Percentiles rank a stretch among this genome's conserved stretches.
These are phyloP conservation scores for Thunnus maccoyii DNA, from an alignment of 2,113 vertebrate genomes.

Conservation along the genomic window DNA sequence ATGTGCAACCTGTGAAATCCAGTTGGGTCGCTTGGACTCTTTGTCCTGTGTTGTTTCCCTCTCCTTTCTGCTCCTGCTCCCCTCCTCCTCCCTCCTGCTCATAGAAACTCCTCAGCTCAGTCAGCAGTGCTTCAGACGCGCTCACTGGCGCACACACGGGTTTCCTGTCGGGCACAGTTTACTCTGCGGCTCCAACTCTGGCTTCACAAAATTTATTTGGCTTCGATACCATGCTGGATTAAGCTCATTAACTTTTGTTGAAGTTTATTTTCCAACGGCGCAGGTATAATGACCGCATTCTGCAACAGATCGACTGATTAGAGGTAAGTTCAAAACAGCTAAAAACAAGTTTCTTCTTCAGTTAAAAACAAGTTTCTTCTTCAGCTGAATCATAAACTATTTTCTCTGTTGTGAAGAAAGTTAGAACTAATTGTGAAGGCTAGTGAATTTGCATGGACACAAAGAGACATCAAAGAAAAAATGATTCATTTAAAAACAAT, in stretches of 20 bases:
- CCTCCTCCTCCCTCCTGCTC: constrained; percentile 1
- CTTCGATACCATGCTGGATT: constrained; percentile 14
- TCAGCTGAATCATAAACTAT: background rate
- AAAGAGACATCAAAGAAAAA: too few relatives aligned
- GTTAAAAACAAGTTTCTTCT: background rate
- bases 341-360: background rate
- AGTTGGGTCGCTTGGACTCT: too few relatives aligned
- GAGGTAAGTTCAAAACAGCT: constrained; percentile 51
- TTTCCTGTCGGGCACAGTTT: background rate
- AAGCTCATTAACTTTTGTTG: background rate
- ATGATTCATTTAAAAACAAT: background rate
- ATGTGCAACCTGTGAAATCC: too few relatives aligned
- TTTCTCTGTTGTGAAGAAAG: background rate
- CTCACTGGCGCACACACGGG: constrained; percentile 3
- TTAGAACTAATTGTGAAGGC: background rate
- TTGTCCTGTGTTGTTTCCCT: background rate
- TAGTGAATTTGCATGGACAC: too few relatives aligned
- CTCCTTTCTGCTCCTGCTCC: background rate
- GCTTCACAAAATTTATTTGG: background rate
- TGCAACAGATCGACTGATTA: constrained; percentile 41
- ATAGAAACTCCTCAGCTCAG: constrained; percentile 30
- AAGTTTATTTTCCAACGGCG: background rate
- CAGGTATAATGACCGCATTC: constrained; percentile 41
- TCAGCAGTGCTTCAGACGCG: constrained; percentile 46
- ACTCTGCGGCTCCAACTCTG: background rate